These are phyloP conservation scores for Ladona fulva DNA, from an alignment of 1,140 invertebrate genomes.

Conservation along the genomic window DNA sequence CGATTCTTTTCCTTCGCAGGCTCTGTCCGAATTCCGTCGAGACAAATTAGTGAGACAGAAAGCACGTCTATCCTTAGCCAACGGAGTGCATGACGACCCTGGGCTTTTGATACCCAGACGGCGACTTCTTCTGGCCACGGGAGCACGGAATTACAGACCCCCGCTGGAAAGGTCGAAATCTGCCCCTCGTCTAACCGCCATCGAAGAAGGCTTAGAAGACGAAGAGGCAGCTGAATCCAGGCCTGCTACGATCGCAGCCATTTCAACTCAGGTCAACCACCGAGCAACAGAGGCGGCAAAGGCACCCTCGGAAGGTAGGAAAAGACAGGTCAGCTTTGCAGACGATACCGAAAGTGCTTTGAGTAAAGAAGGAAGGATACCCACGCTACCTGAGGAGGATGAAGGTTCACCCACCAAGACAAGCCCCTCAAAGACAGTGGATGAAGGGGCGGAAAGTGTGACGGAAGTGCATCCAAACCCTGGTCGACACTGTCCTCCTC, in stretches of 20 bases:
- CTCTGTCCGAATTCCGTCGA: conserved; percentile 86
- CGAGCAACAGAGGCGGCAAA: background rate
- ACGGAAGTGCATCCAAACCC: background rate
- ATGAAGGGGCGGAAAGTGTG: background rate
- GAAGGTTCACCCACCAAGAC: background rate
- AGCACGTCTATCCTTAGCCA: conserved; percentile 81
- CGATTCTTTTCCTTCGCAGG: conserved; percentile 42
- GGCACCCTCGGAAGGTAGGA: background rate
- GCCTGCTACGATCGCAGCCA: background rate
- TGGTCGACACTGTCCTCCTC: background rate
- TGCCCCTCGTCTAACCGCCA: conserved; percentile 87
- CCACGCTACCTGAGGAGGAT: background rate
- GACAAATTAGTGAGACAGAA: conserved; percentile 92
- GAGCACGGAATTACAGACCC: conserved; percentile 74
- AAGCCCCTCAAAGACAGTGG: background rate
- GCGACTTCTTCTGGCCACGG: conserved; percentile 69
- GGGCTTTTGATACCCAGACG: conserved; percentile 55
- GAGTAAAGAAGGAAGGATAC: background rate
- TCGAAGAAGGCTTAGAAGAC: conserved; percentile 84
- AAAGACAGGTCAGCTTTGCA: background rate
- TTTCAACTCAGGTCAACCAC: background rate
- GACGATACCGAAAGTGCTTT: background rate
- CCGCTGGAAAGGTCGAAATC: conserved; percentile 90
- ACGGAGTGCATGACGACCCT: conserved; percentile 76
- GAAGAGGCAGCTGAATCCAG: conserved; percentile 26